Conservation (phyloP, 2,113 vertebrate genomes). For the Uria lomvia region DNA sequence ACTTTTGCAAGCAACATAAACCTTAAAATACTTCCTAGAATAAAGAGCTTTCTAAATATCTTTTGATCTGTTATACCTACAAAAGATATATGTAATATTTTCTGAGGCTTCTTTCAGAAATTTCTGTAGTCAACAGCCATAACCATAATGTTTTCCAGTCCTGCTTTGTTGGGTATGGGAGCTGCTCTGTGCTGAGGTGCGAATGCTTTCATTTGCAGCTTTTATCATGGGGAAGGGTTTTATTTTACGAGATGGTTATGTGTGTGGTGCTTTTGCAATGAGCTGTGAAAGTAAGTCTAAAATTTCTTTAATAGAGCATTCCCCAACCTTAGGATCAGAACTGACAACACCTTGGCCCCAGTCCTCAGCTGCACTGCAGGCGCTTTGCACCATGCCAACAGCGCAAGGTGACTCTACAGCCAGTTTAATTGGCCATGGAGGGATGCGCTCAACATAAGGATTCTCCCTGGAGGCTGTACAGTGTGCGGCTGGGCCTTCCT, state of each 20-base stretch:
- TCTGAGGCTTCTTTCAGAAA: not conserved
- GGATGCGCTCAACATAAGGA: not conserved
- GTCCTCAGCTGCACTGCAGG: constrained; percentile 48
- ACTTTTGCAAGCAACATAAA: not conserved
- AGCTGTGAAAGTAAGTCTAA: constrained; percentile 9
- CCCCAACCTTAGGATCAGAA: not conserved
- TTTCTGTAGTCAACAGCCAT: not conserved
- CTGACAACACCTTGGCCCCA: constrained; percentile 32
- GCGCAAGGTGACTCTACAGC: constrained; percentile 49
- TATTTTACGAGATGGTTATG: not conserved
- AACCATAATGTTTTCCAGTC: not conserved
- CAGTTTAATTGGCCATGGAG: constrained; percentile 17
- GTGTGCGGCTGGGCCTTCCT: not conserved
- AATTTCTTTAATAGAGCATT: not conserved
- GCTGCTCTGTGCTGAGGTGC: not conserved
- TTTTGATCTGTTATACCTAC: not conserved
- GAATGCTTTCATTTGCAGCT: not conserved
- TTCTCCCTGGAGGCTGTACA: not conserved
- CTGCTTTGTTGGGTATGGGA: not conserved
- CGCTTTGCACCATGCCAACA: not conserved
- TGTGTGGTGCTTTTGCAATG: not conserved
- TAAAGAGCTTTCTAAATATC: not conserved
- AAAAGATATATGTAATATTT: not conserved
- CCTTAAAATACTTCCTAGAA: not conserved
- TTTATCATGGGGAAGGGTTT: not conserved